Conservation (phyloP, 2,113 vertebrate genomes). For the Oriolus oriolus region DNA sequence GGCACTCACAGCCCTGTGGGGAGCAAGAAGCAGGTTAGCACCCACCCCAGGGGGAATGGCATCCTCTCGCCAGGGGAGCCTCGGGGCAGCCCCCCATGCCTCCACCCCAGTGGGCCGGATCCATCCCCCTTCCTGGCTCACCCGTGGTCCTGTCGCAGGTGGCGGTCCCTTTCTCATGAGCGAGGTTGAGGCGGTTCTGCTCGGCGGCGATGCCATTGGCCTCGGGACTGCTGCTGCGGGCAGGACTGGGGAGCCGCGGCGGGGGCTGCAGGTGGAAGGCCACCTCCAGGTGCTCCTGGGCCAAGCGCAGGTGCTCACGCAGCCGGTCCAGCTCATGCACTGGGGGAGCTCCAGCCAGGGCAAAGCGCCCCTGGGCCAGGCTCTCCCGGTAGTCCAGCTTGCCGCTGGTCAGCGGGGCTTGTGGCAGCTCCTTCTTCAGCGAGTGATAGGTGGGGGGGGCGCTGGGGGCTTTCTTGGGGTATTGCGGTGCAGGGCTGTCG, state of each 20-base stretch:
- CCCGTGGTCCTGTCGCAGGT: constrained; percentile 67
- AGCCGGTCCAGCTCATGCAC: constrained; percentile 74
- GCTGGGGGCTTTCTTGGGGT: constrained; percentile 53
- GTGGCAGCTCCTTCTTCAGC: constrained; percentile 69
- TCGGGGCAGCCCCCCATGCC: neutral
- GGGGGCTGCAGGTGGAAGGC: constrained; percentile 76
- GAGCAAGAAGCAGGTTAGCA: neutral
- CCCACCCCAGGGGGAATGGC: fast-evolving
- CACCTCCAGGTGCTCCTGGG: constrained; percentile 84
- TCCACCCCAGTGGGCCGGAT: fast-evolving
- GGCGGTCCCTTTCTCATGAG: constrained; percentile 79
- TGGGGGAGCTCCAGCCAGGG: constrained; percentile 37
- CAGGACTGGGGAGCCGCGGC: constrained; percentile 59
- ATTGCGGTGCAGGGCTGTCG: neutral
- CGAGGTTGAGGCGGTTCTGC: constrained; percentile 87
- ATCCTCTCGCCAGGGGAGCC: neutral
- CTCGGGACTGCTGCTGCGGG: constrained; percentile 82
- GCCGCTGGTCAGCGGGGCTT: constrained; percentile 34
- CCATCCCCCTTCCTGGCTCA: neutral
- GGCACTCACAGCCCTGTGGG: constrained; percentile 36
- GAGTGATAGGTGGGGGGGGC: constrained; percentile 82
- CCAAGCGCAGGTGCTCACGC: constrained; percentile 80
- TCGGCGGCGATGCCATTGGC: constrained; percentile 75
- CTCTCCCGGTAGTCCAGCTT: constrained; percentile 72
- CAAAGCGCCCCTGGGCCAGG: constrained; percentile 62